Conservation (phyloP, 2,113 vertebrate species). For the Pomatorhinus ruficollis region DNA sequence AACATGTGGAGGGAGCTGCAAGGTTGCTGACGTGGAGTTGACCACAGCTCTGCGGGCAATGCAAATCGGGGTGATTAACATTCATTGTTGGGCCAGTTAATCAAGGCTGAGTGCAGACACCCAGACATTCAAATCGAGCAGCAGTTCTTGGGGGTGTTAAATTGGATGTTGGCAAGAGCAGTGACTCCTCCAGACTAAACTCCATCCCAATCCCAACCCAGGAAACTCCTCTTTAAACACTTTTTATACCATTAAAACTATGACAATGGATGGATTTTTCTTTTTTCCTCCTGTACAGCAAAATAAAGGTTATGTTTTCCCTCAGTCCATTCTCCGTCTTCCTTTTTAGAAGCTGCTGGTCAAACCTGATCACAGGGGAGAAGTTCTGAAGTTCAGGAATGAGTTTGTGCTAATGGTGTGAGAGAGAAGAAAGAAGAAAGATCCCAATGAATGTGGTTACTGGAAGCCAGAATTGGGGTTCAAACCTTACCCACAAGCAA, state of each 20-base stretch:
- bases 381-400: background rate
- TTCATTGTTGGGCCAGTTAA: background rate
- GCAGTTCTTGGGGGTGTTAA: background rate
- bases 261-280: background rate
- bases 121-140: background rate
- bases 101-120: background rate
- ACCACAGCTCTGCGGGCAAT: background rate
- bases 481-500: background rate
- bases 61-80: background rate
- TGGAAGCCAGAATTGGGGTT: background rate
- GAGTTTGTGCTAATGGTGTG: background rate
- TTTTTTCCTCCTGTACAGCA: background rate
- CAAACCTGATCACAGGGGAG: background rate
- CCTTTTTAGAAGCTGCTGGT: background rate
- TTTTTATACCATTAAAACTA: background rate
- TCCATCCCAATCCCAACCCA: background rate
- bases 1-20: background rate
- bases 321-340: background rate
- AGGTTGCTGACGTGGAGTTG: background rate
- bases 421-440: too few species aligned
- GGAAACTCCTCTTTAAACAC: background rate
- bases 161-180: background rate
- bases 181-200: background rate
- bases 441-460: fast-evolving
- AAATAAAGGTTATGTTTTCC: background rate